Percentiles rank a stretch among this genome's conserved stretches.
phyloP scores from a whole-genome alignment of 2,888 invertebrate genomes.

The Spodoptera picta region DNA sequence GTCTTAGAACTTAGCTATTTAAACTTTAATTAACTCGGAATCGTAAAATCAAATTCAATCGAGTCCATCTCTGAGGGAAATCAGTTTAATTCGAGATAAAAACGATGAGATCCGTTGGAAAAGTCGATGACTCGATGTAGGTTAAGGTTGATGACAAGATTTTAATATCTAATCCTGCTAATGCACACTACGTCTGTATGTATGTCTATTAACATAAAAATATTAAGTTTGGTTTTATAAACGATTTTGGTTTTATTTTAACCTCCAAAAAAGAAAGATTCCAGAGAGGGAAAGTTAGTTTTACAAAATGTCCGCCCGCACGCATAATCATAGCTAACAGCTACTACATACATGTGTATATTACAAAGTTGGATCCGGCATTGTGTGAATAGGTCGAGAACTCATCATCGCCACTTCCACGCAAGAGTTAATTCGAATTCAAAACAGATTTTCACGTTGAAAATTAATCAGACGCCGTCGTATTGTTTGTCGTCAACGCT shows the following conservation, averaged over 20 bases:
- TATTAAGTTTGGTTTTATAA: too few species aligned
- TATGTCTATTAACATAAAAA: too few species aligned
- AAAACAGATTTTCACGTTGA: constrained; percentile 83
- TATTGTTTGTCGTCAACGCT: constrained; percentile 80
- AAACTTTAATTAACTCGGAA: constrained; percentile 56
- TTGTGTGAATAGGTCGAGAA: constrained; percentile 1
- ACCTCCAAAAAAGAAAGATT: too few species aligned
- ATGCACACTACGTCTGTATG: neutral
- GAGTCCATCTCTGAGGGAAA: constrained; percentile 44
- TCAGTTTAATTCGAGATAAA: constrained; percentile 56
- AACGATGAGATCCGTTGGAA: constrained; percentile 30
- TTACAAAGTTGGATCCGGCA: too few species aligned
- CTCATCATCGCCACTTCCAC: constrained; percentile 38
- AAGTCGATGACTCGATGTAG: constrained; percentile 11
- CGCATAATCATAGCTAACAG: too few species aligned
- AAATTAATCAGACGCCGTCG: constrained; percentile 82
- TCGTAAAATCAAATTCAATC: constrained; percentile 53
- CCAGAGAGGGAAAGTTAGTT: too few species aligned
- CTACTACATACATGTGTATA: too few species aligned
- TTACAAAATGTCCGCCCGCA: too few species aligned
- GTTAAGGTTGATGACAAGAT: constrained; percentile 19
- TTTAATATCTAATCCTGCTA: constrained; percentile 32
- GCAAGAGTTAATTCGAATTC: constrained; percentile 77
- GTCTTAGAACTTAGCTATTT: constrained; percentile 47
- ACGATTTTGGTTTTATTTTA: too few species aligned